Evolutionary conservation across 2,888 invertebrate genomes (phyloP), one percentile per base, ranked within the genome.

Genomic region (Meandrusa payeni): DNA sequence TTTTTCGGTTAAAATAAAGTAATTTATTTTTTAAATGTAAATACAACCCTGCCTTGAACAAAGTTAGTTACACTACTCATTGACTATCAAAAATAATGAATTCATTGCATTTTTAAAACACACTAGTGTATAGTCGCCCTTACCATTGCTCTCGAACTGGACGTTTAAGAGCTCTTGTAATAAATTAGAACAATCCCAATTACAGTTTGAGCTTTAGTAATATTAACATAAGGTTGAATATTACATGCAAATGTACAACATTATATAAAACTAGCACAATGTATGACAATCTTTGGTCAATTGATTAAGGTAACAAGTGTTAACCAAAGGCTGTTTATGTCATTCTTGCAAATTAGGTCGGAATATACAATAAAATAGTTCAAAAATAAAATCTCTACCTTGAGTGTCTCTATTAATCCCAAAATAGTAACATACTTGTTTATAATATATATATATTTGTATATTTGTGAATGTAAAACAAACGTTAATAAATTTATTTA

Each of bases 211-310:
- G 9, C 26, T 24, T 26, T 26, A 32, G 9, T 3, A 0, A 5
- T 29, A 45, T 28, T 17, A 12, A 9, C 7, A 45, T 45, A 42
- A 43, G 17, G 32, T 32, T 40, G 32, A 40, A 40, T 12, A 19
- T 24, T 1, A 5, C 24, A 17, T n/a, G 15, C 4, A 12, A 13
- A 13, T 4, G 11, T 26, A 13, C 23, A 19, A 15, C 12, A 13
- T 19, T 23, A 19, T 20, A 33, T 20, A 15, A 34, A 22, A 34
- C 33, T 34, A 34, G 41, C 22, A 22, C 27, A 41, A 20, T 34
- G 33, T 40, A 40, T 24, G n/a, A 32, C 2, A 23, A 29, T 15
- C 7, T 10, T 28, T 13, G 5, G 6, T 28, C 33, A 41, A 27
- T 37, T 37, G 10, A 37, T 20, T 20, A 34, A 6, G 11, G 34